Conservation (phyloP, 2,888 invertebrate genomes). For the Rhabditoides inermis region DNA sequence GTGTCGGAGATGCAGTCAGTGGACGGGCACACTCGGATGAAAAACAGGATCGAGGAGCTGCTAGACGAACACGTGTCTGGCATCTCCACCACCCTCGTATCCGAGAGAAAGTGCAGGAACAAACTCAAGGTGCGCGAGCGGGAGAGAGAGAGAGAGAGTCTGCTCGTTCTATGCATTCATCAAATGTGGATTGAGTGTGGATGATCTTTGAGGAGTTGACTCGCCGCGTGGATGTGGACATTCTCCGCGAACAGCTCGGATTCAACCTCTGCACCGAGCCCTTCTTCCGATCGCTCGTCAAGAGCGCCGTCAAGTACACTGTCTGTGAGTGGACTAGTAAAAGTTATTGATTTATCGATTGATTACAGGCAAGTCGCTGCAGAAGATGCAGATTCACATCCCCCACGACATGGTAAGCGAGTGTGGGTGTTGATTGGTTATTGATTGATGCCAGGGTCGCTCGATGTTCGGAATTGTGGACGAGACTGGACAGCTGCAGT, state of each 20-base stretch:
- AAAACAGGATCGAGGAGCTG: conserved; percentile 38
- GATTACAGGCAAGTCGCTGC: conserved; percentile 5
- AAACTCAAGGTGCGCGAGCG: conserved; percentile 20
- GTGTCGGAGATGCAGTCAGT: conserved; percentile 39
- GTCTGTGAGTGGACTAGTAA: not conserved
- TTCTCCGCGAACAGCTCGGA: conserved; percentile 12
- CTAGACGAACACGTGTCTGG: conserved; percentile 38
- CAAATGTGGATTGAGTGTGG: not conserved
- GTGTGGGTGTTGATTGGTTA: no score
- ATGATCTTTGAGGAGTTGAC: conserved; percentile 21
- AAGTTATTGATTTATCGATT: not conserved
- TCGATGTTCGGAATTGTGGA: conserved; percentile 48
- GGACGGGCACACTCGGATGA: conserved; percentile 25
- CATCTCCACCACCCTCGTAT: conserved; percentile 32
- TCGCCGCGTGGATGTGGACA: conserved; percentile 18
- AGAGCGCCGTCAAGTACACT: conserved; percentile 22
- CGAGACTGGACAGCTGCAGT: conserved; percentile 40
- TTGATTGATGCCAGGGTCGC: conserved; percentile 28
- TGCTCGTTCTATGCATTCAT: not conserved
- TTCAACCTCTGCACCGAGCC: conserved; percentile 34
- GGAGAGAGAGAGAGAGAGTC: no score
- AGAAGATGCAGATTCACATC: conserved; percentile 10
- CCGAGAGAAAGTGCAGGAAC: conserved; percentile 32
- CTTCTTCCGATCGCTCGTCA: conserved; percentile 43
- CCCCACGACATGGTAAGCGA: no score